Evolutionary conservation across 2,888 invertebrate species (phyloP).

Genomic region (Elegia similella): DNA sequence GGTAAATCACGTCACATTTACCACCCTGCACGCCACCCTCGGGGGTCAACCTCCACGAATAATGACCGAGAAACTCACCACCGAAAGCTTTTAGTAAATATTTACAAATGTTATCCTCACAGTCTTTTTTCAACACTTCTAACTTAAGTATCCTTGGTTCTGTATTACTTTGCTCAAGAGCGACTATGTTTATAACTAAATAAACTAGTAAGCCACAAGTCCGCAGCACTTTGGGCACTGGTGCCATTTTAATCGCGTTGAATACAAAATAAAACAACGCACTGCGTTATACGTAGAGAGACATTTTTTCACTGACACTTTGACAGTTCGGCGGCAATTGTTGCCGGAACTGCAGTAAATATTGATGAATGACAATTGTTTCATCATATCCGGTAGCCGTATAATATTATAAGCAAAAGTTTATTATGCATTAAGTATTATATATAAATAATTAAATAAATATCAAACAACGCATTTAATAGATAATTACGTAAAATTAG

Average conservation of each 20-base stretch:
- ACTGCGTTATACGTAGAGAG: slow-evolving; percentile 39
- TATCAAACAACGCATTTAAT: too few species aligned
- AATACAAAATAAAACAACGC: slow-evolving; percentile 50
- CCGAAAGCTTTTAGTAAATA: slow-evolving; percentile 69
- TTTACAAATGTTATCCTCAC: slow-evolving; percentile 63
- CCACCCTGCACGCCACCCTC: slow-evolving; percentile 49
- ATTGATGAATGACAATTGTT: slow-evolving; percentile 36
- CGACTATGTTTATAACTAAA: slow-evolving; percentile 52
- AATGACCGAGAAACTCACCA: slow-evolving; percentile 66
- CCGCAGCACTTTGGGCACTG: slow-evolving; percentile 60
- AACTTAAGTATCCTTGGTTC: slow-evolving; percentile 57
- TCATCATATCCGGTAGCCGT: slow-evolving; percentile 50
- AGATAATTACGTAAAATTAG: too few species aligned
- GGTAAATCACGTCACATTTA: slow-evolving; percentile 56
- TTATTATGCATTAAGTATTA: too few species aligned
- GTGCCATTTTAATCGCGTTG: slow-evolving; percentile 58
- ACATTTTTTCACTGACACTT: slow-evolving; percentile 65
- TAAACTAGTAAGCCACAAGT: slow-evolving; percentile 72
- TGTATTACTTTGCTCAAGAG: slow-evolving; percentile 35
- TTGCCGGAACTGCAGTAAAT: slow-evolving; percentile 67
- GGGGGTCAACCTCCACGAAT: slow-evolving; percentile 68
- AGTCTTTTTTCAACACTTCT: slow-evolving; percentile 47
- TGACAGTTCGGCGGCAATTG: slow-evolving; percentile 72
- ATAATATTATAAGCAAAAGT: neutral
- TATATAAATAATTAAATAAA: too few species aligned